Evolutionary conservation across 2,113 vertebrate genomes (phyloP), one percentile per base, ranked within the genome.

Genomic region (Podocnemis expansa): DNA sequence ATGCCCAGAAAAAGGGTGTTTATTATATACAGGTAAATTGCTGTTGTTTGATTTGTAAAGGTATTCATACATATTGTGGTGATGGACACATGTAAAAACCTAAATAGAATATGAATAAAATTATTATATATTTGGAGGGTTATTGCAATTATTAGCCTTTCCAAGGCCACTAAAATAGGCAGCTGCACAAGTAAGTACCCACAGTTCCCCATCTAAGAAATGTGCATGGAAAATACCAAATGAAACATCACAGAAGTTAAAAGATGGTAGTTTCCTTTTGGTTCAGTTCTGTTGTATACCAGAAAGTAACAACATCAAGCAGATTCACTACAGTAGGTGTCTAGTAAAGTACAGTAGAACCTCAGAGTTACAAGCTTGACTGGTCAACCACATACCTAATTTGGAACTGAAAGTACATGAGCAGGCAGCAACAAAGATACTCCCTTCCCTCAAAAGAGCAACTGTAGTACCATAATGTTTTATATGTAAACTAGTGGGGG

Each of bases 11-110:
- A 97, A 99, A 99, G 97, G 99, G 99, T 2, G 97, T 98, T 95
- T 99, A 99, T 97, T 99, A 99, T 91, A 99, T 99, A 93, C 99
- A 99, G 99, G 99, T 99, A 98, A 97, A 87, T 81, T 88, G 54
- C 3, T 86, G 17, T 45, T 84, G 29, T 95, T 67, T 93, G 19
- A 93, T 82, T 81, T 83, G 93, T 91, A 87, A 85, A 82, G 47
- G 70, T 90, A 92, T 92, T 91, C 19, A 94, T 79, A 86, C 86
- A 88, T 91, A 38, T 80, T 19, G 3, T 27, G 41, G 34, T 80
- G 6, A 73, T 90, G 29, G 51, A 70, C 34, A 82, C 17, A 52
- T 78, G 73, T 38, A 73, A 87, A 3, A 24, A 80, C 5, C 6
- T 34, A 29, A 43, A 31, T 21, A 80, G 63, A 82, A 24, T 2